Evolutionary conservation across 2,888 invertebrate genomes (phyloP).

Genomic region (Andricus quercusramuli): DNA sequence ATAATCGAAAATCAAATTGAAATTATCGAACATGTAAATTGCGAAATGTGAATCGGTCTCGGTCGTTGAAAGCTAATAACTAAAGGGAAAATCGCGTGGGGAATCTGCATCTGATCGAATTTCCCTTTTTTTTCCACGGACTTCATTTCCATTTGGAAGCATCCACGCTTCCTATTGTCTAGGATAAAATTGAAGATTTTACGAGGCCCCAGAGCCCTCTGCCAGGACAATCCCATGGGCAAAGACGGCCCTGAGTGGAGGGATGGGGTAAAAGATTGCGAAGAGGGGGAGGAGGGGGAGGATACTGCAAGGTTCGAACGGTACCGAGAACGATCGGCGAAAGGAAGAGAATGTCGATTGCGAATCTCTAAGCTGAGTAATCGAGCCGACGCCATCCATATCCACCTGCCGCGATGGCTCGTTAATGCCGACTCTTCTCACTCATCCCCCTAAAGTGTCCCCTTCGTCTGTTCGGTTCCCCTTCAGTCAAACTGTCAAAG

Average conservation of each 20-base stretch:
- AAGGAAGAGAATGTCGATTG: slow-evolving; percentile 57
- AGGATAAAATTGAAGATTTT: slow-evolving; percentile 40
- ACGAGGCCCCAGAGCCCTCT: slow-evolving; percentile 23
- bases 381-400: slow-evolving; percentile 57
- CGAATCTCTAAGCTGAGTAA: slow-evolving; percentile 56
- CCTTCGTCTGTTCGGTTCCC: neutral
- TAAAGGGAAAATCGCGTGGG: slow-evolving; percentile 3
- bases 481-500: slow-evolving; percentile 34
- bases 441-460: slow-evolving; percentile 13
- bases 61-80: neutral
- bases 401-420: slow-evolving; percentile 53
- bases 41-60: neutral
- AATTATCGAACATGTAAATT: neutral
- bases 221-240: slow-evolving; percentile 28
- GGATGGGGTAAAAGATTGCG: slow-evolving; percentile 26
- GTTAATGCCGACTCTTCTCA: slow-evolving; percentile 49
- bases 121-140: slow-evolving; percentile 14
- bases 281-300: slow-evolving; percentile 6
- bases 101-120: slow-evolving; percentile 36
- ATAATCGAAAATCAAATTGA: neutral
- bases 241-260: slow-evolving; percentile 31
- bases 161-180: slow-evolving; percentile 25
- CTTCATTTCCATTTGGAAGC: slow-evolving; percentile 25
- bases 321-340: slow-evolving; percentile 54
- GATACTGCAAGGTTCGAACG: slow-evolving; percentile 48